Conservation (phyloP, 2,113 vertebrate genomes). For the Athene cunicularia region DNA sequence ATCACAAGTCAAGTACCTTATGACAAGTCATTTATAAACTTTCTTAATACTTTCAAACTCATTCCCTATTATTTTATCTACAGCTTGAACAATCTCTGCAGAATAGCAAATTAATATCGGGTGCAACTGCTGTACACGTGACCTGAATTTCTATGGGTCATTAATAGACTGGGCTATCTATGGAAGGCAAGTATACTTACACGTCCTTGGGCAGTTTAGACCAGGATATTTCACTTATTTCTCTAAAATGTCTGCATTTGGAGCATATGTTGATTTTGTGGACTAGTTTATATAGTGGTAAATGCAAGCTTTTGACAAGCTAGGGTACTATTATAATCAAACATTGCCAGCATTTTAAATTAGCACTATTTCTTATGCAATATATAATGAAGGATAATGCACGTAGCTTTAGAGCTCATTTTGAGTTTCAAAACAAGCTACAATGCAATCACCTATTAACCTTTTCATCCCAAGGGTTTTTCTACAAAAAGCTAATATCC, state of each 20-base stretch:
- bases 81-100: background rate
- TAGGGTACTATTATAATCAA: conserved; percentile 47
- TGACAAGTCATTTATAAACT: conserved; percentile 28
- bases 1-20: conserved; percentile 7
- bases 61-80: background rate
- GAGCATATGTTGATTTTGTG: background rate
- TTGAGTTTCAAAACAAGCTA: conserved; percentile 69
- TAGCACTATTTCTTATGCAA: conserved; percentile 38
- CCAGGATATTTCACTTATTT: background rate
- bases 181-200: background rate
- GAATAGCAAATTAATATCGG: background rate
- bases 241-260: background rate
- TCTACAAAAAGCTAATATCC: conserved; percentile 68
- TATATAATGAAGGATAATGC: conserved; percentile 52
- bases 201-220: background rate
- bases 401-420: conserved; percentile 49
- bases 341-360: conserved; percentile 44
- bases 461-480: conserved; percentile 65
- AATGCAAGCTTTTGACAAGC: conserved; percentile 42
- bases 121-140: background rate
- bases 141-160: conserved; percentile 12
- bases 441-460: conserved; percentile 69
- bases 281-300: background rate
- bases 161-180: background rate
- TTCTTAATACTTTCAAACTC: background rate